Conservation (phyloP, 2,888 invertebrate genomes). For the Caenorhabditis japonica region DNA sequence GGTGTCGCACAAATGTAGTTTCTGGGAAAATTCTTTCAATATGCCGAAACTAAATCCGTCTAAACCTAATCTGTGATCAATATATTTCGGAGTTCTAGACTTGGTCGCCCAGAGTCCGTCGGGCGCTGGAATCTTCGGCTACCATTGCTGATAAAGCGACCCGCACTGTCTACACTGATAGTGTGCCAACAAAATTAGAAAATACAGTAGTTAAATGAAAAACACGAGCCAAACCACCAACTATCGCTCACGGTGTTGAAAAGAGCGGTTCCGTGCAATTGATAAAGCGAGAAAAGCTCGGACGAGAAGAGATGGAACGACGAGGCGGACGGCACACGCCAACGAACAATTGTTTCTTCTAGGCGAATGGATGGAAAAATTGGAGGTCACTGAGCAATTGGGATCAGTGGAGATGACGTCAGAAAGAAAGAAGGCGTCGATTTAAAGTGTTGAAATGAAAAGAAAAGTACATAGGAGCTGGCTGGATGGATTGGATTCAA, state of each 20-base stretch:
- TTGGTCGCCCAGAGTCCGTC: too few species aligned
- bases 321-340: constrained; percentile 8
- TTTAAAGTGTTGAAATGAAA: too few species aligned
- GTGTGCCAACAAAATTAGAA: background rate
- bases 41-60: too few species aligned
- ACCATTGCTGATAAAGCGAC: too few species aligned
- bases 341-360: constrained; percentile 20
- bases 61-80: too few species aligned
- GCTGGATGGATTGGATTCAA: too few species aligned
- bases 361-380: constrained; percentile 15
- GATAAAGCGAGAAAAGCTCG: constrained; percentile 18
- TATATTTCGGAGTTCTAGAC: too few species aligned
- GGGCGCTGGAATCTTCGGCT: too few species aligned
- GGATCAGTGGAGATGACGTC: constrained; percentile 1
- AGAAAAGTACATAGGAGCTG: too few species aligned
- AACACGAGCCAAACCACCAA: background rate
- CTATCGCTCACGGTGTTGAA: background rate
- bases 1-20: too few species aligned
- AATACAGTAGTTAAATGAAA: background rate
- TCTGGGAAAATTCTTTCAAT: too few species aligned
- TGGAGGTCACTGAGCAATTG: constrained; percentile 10
- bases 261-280: constrained; percentile 1
- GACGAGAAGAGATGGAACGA: background rate
- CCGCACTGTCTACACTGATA: too few species aligned
- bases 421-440: background rate